A percentile compares a stretch with the other conserved stretches of the same genome.
Evolutionary conservation across 2,797 vertebrate species (phyloP).

Genomic region (Tinamus major): DNA sequence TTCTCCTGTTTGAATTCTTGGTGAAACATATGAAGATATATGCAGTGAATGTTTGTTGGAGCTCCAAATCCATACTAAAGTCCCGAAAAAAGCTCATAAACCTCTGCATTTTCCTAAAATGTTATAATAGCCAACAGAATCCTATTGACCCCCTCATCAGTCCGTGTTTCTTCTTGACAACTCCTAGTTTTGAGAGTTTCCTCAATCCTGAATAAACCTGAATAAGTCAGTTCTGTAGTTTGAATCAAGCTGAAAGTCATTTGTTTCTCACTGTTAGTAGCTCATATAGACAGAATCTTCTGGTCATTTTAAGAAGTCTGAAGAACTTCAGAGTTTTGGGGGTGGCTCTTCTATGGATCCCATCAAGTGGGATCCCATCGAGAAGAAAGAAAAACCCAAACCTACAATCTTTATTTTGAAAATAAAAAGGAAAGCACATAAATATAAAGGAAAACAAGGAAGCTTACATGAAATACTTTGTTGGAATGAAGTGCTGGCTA

Average conservation of each 20-base stretch:
- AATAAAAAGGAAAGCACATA: slow-evolving; percentile 24
- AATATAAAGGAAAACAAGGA: neutral
- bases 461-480: neutral
- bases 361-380: neutral
- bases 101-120: fast-evolving
- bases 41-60: fast-evolving
- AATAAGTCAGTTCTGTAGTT: neutral
- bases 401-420: neutral
- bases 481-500: neutral
- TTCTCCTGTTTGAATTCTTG: neutral
- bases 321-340: neutral
- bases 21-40: neutral
- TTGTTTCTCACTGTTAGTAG: neutral
- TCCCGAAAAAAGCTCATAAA: neutral
- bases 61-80: fast-evolving
- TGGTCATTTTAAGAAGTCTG: neutral
- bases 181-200: neutral
- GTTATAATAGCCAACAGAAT: neutral
- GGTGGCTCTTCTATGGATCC: neutral
- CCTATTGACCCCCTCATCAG: fast-evolving
- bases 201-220: neutral
- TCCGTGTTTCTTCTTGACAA: neutral
- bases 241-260: neutral
- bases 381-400: neutral
- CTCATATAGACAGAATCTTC: neutral